phyloP scores from a whole-genome alignment of 37 sponge, comb jelly and placozoan genomes.

The Mnemiopsis leidyi region DNA sequence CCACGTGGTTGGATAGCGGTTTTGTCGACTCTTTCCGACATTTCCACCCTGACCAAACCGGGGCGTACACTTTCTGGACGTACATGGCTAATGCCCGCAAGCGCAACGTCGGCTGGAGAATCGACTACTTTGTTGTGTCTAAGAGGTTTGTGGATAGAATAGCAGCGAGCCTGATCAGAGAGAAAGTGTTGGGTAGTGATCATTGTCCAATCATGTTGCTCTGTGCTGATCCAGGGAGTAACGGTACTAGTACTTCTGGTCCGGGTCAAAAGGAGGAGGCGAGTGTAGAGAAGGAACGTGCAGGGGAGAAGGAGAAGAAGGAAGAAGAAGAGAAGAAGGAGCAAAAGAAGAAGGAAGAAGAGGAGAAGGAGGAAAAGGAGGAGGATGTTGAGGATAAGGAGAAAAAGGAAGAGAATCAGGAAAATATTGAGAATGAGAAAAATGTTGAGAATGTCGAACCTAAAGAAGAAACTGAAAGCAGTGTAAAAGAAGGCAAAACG shows the following conservation, averaged over 20 bases:
- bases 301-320: neutral
- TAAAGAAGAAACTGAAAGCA: neutral
- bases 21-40: conserved; percentile 87
- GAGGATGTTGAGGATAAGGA: neutral
- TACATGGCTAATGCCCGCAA: conserved; percentile 77
- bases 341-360: neutral
- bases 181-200: conserved; percentile 85
- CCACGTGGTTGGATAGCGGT: conserved; percentile 71
- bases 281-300: neutral
- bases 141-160: conserved; percentile 66
- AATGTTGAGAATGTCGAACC: neutral
- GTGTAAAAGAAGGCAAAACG: neutral
- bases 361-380: conserved; percentile 22
- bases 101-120: conserved; percentile 89
- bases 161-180: conserved; percentile 74
- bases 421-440: neutral
- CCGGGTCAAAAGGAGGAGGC: conserved; percentile 31
- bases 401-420: neutral
- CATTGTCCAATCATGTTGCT: conserved; percentile 88
- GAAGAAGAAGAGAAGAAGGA: conserved; percentile 19
- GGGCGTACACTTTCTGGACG: conserved; percentile 92
- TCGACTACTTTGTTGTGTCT: conserved; percentile 92
- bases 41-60: conserved; percentile 79
- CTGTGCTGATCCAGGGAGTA: conserved; percentile 58
- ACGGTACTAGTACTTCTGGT: no score